These are phyloP conservation scores for Notothenia coriiceps DNA, from an alignment of 2,113 vertebrate species.

Conservation along the genomic window DNA sequence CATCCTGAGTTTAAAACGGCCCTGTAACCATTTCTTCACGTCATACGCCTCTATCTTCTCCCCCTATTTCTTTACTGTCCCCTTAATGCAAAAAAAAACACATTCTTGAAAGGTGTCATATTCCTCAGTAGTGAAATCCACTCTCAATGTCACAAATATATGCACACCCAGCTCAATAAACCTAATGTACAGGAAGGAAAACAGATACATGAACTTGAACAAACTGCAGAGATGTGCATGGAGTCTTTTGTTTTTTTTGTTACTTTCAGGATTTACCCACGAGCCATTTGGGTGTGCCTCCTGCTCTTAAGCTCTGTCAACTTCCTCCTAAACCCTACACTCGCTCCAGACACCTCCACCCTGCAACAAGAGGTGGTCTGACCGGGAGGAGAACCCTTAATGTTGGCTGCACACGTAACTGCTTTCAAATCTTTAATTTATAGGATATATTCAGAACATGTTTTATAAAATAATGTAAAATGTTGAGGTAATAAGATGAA, in stretches of 20 bases:
- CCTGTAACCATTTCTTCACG: too few relatives aligned
- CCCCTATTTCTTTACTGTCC: too few relatives aligned
- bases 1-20: too few relatives aligned
- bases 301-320: constrained; percentile 84
- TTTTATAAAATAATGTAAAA: too few relatives aligned
- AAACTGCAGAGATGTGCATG: constrained; percentile 45
- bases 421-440: too few relatives aligned
- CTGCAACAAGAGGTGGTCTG: constrained; percentile 49
- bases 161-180: constrained; percentile 54
- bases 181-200: constrained; percentile 44
- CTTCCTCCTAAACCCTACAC: constrained; percentile 79
- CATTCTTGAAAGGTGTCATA: constrained; percentile 4
- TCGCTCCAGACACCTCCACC: constrained; percentile 66
- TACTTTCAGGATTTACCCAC: constrained; percentile 43
- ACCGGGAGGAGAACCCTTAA: constrained; percentile 22
- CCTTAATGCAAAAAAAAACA: too few relatives aligned
- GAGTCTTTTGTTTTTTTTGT: constrained; percentile 8
- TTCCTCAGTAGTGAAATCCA: constrained; percentile 29
- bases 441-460: too few relatives aligned
- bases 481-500: too few relatives aligned
- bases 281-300: constrained; percentile 74
- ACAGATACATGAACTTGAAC: constrained; percentile 59
- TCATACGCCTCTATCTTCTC: too few relatives aligned
- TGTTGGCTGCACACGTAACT: constrained; percentile 1
- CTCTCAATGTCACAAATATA: constrained; percentile 40